A percentile compares a stretch with the other conserved stretches of the same genome.
These are phyloP conservation scores for Cephus pygmeus DNA, from an alignment of 2,888 invertebrate genomes.

Conservation along the genomic window DNA sequence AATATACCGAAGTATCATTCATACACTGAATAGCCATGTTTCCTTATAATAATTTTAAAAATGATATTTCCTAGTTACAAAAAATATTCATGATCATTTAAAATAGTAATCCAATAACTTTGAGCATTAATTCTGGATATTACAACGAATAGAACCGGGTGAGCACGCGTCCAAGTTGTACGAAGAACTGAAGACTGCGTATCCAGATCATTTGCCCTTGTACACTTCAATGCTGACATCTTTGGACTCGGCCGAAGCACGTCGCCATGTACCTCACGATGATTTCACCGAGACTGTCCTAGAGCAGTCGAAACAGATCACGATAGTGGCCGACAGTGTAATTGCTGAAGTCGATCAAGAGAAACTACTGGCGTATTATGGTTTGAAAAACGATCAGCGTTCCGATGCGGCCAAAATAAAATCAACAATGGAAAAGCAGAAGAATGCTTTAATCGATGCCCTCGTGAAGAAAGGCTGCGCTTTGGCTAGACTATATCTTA, in stretches of 20 bases:
- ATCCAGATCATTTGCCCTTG: constrained; percentile 81
- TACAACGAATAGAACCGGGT: constrained; percentile 67
- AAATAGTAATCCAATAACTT: not conserved
- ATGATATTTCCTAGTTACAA: no score
- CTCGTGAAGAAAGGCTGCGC: constrained; percentile 81
- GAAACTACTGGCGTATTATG: constrained; percentile 82
- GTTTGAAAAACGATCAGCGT: constrained; percentile 86
- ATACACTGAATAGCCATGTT: no score
- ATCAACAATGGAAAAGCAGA: constrained; percentile 87
- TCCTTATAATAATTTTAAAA: no score
- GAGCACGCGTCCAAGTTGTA: constrained; percentile 79
- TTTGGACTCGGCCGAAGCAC: constrained; percentile 73
- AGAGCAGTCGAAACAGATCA: constrained; percentile 68
- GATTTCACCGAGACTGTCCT: constrained; percentile 57
- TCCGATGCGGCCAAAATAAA: constrained; percentile 86
- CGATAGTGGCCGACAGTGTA: constrained; percentile 75
- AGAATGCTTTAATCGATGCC: constrained; percentile 82
- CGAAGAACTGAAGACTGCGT: constrained; percentile 77
- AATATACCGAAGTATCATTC: no score
- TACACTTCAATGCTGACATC: constrained; percentile 84
- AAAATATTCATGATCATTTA: no score
- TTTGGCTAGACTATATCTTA: constrained; percentile 72
- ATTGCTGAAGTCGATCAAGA: constrained; percentile 80
- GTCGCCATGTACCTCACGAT: constrained; percentile 65
- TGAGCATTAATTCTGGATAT: constrained; percentile 8